Evolutionary conservation across 92 coral and sea anemone genomes (phyloP), one percentile per base, ranked within the genome.

Genomic region (Zoanthus solanderi): DNA sequence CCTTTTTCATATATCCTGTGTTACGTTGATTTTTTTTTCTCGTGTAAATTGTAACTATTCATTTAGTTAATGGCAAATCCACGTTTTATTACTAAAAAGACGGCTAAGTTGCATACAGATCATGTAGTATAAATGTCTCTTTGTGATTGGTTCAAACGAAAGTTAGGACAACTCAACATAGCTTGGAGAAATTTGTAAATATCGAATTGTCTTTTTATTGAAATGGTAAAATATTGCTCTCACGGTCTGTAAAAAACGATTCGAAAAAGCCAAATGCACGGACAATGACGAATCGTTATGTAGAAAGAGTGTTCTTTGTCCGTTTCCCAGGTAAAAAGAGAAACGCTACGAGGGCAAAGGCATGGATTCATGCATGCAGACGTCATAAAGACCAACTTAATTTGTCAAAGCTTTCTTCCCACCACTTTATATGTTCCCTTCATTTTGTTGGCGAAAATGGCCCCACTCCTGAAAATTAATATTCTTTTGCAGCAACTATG

Each of bases 391-490:
- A 90, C 71, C 85, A 90, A 68, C 74, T 90, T 73, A 67, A 84
- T 37, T 90, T 80, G 83, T 88, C 89, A 69, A 90, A 88, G 82
- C 71, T 87, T 76, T 86, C 93, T 29, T 81, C 87, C 80, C 88
- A 90, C 78, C 87, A 87, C 73, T 90, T 86, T 75, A 87, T 87
- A 45, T 81, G 93, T 72, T 87, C 90, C 63, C 88, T 90, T 48
- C 93, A 90, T 90, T 90, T 90, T 76, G 93, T 87, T 65, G 90
- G 90, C 63, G 90, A 87, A 87, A 90, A 87, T 87, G 86, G 88
- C 15, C 90, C 93, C 32, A 90, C 89, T 90, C 0, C 23, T 23
- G 23, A 23, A 23, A 23, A 23, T 23, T 23, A 0, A 23, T 23
- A 23, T 23, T 23, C 23, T 23, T 23, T 23, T 23, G 23, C 23